Evolutionary conservation across 2,113 vertebrate genomes (phyloP).

Genomic region (Artemisiospiza belli): DNA sequence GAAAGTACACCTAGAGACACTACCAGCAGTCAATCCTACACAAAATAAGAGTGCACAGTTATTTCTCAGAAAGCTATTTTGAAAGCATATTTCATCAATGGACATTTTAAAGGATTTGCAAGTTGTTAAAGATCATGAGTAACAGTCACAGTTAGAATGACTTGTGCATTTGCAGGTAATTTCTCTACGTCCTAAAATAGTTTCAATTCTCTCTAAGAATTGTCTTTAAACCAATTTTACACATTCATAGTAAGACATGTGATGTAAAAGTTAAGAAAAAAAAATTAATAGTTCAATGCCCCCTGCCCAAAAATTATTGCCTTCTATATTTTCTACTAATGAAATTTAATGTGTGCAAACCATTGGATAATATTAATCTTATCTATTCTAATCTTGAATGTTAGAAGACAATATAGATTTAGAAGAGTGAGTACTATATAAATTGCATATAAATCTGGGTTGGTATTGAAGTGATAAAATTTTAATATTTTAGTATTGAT

Average conservation of each 20-base stretch:
- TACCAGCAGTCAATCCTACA: neutral
- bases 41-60: neutral
- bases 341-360: neutral
- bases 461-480: neutral
- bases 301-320: neutral
- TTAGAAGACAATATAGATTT: neutral
- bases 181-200: neutral
- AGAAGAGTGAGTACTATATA: fast-evolving
- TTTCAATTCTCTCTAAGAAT: neutral
- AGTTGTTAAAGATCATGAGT: neutral
- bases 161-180: neutral
- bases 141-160: neutral
- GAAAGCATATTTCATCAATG: neutral
- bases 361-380: neutral
- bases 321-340: neutral
- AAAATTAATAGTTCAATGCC: neutral
- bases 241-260: neutral
- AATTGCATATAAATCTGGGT: neutral
- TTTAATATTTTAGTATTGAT: neutral
- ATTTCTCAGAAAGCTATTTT: neutral
- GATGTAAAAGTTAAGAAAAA: neutral
- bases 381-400: neutral
- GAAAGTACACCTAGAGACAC: neutral
- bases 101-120: neutral
- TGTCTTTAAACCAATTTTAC: neutral